A percentile compares a stretch with the other conserved stretches of the same genome.
Conservation (phyloP, 2,113 vertebrate genomes). For the Desmodus rotundus region DNA sequence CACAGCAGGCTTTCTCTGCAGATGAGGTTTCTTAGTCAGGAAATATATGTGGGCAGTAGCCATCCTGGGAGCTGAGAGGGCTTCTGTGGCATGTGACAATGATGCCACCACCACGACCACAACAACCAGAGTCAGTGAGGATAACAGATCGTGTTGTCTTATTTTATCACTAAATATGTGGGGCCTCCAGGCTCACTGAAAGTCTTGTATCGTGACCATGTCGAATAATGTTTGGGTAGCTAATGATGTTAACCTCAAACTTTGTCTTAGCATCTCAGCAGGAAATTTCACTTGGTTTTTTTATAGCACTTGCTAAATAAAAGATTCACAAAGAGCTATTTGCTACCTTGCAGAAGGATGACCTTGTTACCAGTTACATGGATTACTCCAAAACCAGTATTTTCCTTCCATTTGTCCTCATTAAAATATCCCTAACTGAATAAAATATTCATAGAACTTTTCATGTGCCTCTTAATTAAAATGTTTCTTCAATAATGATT, state of each 20-base stretch:
- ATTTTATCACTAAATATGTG: background rate
- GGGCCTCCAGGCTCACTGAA: background rate
- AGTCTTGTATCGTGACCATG: background rate
- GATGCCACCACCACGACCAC: background rate
- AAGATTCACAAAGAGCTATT: background rate
- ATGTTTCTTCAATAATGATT: background rate
- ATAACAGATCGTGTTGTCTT: background rate
- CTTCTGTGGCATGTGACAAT: background rate
- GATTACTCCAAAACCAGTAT: background rate
- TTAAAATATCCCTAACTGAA: constrained; percentile 13
- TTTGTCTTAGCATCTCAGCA: background rate
- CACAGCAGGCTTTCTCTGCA: background rate
- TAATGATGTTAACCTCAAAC: background rate
- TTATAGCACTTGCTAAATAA: background rate
- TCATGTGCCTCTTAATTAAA: background rate
- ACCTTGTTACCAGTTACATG: background rate
- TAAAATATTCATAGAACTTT: background rate
- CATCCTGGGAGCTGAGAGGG: background rate
- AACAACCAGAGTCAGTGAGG: background rate
- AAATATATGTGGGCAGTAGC: background rate
- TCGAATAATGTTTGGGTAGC: background rate
- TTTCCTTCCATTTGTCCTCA: background rate
- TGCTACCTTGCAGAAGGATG: background rate
- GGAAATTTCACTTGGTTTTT: background rate
- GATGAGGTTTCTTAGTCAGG: background rate